These are phyloP conservation scores for Enchytraeus crypticus DNA, from an alignment of 2,888 invertebrate genomes.

Conservation along the genomic window DNA sequence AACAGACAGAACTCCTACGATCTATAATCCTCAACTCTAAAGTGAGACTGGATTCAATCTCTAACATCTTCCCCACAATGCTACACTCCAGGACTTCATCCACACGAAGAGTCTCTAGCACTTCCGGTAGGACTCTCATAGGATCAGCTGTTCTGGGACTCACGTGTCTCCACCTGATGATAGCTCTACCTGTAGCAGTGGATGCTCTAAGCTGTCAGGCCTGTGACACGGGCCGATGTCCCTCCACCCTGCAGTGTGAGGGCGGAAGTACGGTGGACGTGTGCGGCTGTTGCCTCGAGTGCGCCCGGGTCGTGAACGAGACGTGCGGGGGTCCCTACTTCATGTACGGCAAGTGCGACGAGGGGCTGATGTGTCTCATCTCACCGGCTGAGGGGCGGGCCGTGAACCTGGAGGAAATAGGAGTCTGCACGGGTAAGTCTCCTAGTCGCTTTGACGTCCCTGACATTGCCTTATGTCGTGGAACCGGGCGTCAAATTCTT, in stretches of 20 bases:
- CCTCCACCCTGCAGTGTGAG: constrained; percentile 26
- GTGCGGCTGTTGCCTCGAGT: constrained; percentile 44
- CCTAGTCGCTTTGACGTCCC: background rate
- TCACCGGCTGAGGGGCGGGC: background rate
- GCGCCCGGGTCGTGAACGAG: constrained; percentile 42
- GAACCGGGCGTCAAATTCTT: no score
- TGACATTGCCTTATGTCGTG: background rate
- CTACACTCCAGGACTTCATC: no score
- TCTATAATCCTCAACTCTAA: no score
- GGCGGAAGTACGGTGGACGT: constrained; percentile 43
- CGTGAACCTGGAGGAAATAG: background rate
- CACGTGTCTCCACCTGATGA: no score
- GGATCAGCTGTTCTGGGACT: no score
- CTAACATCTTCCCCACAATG: no score
- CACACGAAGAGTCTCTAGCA: no score
- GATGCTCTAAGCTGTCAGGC: background rate
- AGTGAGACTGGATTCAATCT: no score
- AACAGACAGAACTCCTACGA: no score
- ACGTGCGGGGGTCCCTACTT: constrained; percentile 41
- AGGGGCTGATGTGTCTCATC: constrained; percentile 28
- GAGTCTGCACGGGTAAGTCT: constrained; percentile 10
- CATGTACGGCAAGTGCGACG: constrained; percentile 45
- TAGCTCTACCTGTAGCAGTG: background rate
- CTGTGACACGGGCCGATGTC: constrained; percentile 3
- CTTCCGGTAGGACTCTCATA: no score